Conservation (phyloP, 2,797 vertebrate genomes). For the Sebastes nivosus region DNA sequence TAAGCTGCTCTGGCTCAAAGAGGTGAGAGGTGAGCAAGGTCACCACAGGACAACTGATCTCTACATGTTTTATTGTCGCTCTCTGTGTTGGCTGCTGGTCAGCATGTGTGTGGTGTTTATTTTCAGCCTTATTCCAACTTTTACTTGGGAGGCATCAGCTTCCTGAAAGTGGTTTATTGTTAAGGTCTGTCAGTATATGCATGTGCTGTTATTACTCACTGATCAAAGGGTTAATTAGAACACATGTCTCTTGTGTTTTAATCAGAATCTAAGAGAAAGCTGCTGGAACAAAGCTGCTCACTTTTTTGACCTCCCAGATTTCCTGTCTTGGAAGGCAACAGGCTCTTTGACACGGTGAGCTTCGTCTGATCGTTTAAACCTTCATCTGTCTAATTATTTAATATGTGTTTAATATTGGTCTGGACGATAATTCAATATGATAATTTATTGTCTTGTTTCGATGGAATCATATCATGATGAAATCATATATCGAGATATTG, state of each 20-base stretch:
- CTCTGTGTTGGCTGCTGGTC: neutral
- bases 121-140: neutral
- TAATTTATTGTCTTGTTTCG: too few relatives aligned
- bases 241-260: neutral
- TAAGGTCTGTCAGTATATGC: neutral
- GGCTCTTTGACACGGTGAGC: slow-evolving; percentile 89
- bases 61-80: slow-evolving; percentile 18
- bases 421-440: too few relatives aligned
- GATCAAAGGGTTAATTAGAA: neutral
- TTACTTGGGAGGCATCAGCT: neutral
- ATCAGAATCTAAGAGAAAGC: slow-evolving; percentile 79
- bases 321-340: slow-evolving; percentile 97
- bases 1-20: slow-evolving; percentile 96
- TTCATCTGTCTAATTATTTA: neutral
- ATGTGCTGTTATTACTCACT: neutral
- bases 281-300: slow-evolving; percentile 90
- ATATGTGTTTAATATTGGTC: too few relatives aligned
- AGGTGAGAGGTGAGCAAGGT: slow-evolving; percentile 86
- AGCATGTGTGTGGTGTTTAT: neutral
- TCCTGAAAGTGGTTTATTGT: neutral
- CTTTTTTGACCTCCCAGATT: slow-evolving; percentile 97
- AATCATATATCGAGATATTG: too few relatives aligned
- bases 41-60: slow-evolving; percentile 6
- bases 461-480: too few relatives aligned
- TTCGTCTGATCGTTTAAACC: neutral